Conservation (phyloP, 2,888 invertebrate genomes). For the Dilophus febrilis region DNA sequence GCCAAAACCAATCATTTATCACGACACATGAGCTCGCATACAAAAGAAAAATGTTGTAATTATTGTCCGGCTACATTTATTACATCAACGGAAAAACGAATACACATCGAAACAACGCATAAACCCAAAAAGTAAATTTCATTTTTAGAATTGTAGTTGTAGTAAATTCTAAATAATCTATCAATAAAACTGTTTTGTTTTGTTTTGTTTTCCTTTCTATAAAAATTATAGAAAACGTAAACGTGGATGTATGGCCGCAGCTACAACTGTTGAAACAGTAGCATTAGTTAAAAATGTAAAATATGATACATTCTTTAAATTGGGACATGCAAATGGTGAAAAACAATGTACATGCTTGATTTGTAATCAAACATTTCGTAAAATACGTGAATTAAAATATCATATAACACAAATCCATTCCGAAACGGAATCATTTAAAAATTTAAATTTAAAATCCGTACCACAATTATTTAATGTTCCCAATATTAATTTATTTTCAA, state of each 20-base stretch:
- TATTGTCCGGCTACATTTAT: constrained; percentile 1
- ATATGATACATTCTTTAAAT: not conserved
- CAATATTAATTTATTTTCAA: not conserved
- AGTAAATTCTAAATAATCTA: not conserved
- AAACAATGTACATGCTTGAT: constrained; percentile 2
- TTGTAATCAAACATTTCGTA: not conserved
- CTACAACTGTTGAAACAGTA: too few relatives aligned
- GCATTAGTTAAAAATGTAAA: too few relatives aligned
- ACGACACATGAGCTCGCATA: constrained; percentile 8
- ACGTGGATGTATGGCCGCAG: not conserved
- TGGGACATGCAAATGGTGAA: constrained; percentile 1
- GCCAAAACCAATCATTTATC: constrained; percentile 8
- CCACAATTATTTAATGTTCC: not conserved
- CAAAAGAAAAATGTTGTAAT: not conserved
- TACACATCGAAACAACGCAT: too few relatives aligned
- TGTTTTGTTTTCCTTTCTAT: not conserved
- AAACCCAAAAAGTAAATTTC: too few relatives aligned
- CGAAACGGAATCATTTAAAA: not conserved
- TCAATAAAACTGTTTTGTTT: not conserved
- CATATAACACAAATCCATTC: not conserved
- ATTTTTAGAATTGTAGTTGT: too few relatives aligned
- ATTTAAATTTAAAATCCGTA: not conserved
- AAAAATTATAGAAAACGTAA: too few relatives aligned
- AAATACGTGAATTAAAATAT: not conserved
- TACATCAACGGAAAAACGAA: not conserved